phyloP scores from a whole-genome alignment of 1,140 invertebrate species.

The Brachionus calyciflorus region DNA sequence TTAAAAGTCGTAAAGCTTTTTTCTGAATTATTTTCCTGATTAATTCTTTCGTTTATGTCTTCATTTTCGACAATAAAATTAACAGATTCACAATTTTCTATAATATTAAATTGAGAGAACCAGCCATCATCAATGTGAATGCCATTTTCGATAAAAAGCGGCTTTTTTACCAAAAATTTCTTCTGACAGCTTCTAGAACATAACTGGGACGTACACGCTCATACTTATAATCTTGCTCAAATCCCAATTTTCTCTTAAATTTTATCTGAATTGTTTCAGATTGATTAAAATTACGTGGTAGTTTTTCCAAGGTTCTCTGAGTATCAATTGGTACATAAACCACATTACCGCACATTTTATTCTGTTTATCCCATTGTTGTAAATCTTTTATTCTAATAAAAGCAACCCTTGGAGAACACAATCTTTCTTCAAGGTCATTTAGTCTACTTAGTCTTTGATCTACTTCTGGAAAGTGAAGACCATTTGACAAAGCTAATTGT shows the following conservation, averaged over 20 bases:
- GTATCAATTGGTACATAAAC: not conserved
- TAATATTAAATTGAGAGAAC: too few species aligned
- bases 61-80: not conserved
- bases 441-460: too few species aligned
- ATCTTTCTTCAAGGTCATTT: too few species aligned
- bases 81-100: not conserved
- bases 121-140: too few species aligned
- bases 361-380: too few species aligned
- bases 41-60: too few species aligned
- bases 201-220: not conserved
- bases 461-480: too few species aligned
- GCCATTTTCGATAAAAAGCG: not conserved
- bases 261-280: not conserved
- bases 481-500: too few species aligned
- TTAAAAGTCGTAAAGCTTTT: too few species aligned
- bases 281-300: not conserved
- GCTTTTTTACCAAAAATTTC: not conserved
- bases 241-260: not conserved
- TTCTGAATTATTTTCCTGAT: too few species aligned
- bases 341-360: not conserved
- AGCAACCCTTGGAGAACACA: too few species aligned
- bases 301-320: not conserved
- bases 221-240: not conserved
- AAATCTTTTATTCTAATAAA: too few species aligned
- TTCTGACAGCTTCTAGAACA: not conserved